Evolutionary conservation across 2,797 vertebrate species (phyloP).

Genomic region (Acanthopagrus latus): DNA sequence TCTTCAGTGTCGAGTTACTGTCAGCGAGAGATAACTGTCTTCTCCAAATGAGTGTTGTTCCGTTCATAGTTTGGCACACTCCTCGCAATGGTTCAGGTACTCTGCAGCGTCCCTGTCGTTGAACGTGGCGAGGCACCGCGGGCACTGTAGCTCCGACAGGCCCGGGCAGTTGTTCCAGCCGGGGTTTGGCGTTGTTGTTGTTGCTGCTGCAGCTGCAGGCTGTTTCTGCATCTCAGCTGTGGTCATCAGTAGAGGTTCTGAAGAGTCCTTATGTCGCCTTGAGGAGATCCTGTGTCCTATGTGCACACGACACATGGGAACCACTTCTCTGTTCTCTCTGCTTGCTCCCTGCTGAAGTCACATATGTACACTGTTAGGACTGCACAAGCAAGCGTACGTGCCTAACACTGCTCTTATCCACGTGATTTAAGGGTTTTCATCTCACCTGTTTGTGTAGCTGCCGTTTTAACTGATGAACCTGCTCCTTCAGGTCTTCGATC

Average conservation of each 20-base stretch:
- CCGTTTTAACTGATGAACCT: slow-evolving; percentile 85
- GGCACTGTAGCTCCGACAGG: slow-evolving; percentile 90
- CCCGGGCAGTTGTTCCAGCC: slow-evolving; percentile 53
- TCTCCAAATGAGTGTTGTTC: slow-evolving; percentile 35
- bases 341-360: slow-evolving; percentile 55
- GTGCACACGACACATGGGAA: slow-evolving; percentile 78
- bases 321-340: slow-evolving; percentile 78
- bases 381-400: too few species aligned
- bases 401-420: not conserved
- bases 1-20: slow-evolving; percentile 68
- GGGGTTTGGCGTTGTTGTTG: slow-evolving; percentile 17
- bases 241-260: slow-evolving; percentile 77
- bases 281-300: slow-evolving; percentile 78
- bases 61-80: slow-evolving; percentile 87
- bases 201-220: slow-evolving; percentile 26
- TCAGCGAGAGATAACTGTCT: slow-evolving; percentile 49
- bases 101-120: slow-evolving; percentile 85
- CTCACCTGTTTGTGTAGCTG: slow-evolving; percentile 89
- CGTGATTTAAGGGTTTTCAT: not conserved
- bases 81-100: slow-evolving; percentile 91
- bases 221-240: slow-evolving; percentile 72
- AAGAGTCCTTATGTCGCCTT: slow-evolving; percentile 65
- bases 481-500: slow-evolving; percentile 90
- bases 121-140: slow-evolving; percentile 88
- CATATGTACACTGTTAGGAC: slow-evolving; percentile 11